Evolutionary conservation across 2,113 vertebrate species (phyloP).

Genomic region (Phaethon lepturus): DNA sequence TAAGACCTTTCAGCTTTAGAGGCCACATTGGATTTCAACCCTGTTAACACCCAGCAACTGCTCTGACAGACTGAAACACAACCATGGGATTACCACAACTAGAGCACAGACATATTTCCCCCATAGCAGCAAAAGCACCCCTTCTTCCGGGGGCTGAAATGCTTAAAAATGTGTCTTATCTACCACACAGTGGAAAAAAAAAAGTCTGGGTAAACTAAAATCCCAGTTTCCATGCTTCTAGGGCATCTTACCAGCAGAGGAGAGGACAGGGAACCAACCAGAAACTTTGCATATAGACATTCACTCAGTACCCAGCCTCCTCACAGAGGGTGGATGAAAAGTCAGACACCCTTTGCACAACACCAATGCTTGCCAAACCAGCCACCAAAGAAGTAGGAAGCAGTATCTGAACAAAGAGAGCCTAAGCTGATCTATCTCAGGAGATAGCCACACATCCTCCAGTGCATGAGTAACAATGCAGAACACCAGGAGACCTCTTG

Average conservation of each 20-base stretch:
- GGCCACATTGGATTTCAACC: background rate
- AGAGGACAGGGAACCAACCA: background rate
- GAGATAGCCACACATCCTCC: background rate
- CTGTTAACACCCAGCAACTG: accelerated
- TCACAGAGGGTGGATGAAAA: background rate
- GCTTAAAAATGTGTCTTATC: background rate
- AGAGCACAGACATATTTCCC: background rate
- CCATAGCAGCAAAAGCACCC: background rate
- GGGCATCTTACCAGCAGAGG: background rate
- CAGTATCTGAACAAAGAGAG: background rate
- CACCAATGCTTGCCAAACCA: background rate
- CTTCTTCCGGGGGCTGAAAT: background rate
- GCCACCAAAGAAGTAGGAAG: background rate
- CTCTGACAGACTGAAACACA: background rate
- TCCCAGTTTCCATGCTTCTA: background rate
- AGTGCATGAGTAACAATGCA: accelerated
- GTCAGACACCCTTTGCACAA: background rate
- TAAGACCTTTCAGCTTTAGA: background rate
- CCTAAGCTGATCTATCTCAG: background rate
- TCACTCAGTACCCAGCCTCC: background rate
- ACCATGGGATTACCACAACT: background rate
- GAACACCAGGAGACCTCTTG: background rate
- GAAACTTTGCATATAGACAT: background rate
- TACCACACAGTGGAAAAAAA: background rate
- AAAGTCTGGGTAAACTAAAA: background rate